Conservation (phyloP, 2,888 invertebrate species). For the Temnothorax rugatulus region DNA sequence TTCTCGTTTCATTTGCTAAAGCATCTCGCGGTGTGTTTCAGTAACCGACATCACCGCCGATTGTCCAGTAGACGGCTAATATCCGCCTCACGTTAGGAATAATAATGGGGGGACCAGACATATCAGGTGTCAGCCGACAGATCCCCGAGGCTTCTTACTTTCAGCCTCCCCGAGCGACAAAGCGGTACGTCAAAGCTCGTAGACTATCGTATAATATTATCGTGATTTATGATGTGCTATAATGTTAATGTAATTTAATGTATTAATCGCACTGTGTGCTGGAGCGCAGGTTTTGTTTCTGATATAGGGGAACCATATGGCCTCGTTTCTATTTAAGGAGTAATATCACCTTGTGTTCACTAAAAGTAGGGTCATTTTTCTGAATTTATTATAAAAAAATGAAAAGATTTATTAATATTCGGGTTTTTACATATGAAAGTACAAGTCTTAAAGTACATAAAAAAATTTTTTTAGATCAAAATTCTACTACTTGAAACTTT, state of each 20-base stretch:
- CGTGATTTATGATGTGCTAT: conserved; percentile 33
- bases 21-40: conserved; percentile 4
- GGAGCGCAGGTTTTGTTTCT: background rate
- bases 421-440: too few species aligned
- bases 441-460: too few species aligned
- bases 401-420: too few species aligned
- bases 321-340: background rate
- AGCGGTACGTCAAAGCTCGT: conserved; percentile 13
- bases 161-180: background rate
- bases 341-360: too few species aligned
- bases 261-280: background rate
- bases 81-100: conserved; percentile 19
- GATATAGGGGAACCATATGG: background rate
- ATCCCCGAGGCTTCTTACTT: background rate
- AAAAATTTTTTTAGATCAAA: too few species aligned
- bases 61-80: conserved; percentile 37
- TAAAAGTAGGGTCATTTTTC: too few species aligned
- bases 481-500: too few species aligned
- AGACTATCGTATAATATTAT: conserved; percentile 13
- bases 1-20: conserved; percentile 7
- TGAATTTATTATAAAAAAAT: too few species aligned
- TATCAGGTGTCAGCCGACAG: conserved; percentile 33
- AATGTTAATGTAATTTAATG: conserved; percentile 42
- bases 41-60: background rate
- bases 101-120: conserved; percentile 26